Conservation (phyloP, 2,113 vertebrate species). For the Formicarius rufipectus region DNA sequence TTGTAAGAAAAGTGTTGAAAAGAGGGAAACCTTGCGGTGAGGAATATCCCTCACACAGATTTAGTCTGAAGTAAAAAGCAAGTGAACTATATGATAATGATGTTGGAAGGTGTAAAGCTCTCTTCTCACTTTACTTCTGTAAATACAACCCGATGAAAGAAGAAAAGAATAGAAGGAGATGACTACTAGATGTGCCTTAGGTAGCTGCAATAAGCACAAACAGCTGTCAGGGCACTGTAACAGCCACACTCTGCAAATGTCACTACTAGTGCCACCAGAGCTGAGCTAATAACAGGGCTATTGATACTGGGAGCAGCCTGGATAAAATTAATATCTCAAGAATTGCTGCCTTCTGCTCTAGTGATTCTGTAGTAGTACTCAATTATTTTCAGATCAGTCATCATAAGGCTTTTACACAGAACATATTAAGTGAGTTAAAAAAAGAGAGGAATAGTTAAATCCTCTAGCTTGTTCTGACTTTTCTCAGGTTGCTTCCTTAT, state of each 20-base stretch:
- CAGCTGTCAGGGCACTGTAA: background rate
- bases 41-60: background rate
- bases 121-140: background rate
- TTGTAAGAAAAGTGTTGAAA: background rate
- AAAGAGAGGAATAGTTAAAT: background rate
- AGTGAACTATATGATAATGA: background rate
- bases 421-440: background rate
- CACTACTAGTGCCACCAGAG: background rate
- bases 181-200: background rate
- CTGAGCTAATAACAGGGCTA: background rate
- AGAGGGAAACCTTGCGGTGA: background rate
- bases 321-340: background rate
- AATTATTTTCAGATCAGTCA: background rate
- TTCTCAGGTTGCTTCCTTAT: background rate
- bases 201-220: background rate
- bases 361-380: background rate
- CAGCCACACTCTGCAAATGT: background rate
- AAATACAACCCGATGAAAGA: background rate
- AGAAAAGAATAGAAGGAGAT: background rate
- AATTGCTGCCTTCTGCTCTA: background rate
- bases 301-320: background rate
- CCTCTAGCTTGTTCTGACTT: background rate
- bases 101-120: background rate
- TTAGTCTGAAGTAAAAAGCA: background rate
- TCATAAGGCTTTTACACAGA: background rate